phyloP scores from a whole-genome alignment of 2,888 invertebrate genomes.

The Anaspis maculata region DNA sequence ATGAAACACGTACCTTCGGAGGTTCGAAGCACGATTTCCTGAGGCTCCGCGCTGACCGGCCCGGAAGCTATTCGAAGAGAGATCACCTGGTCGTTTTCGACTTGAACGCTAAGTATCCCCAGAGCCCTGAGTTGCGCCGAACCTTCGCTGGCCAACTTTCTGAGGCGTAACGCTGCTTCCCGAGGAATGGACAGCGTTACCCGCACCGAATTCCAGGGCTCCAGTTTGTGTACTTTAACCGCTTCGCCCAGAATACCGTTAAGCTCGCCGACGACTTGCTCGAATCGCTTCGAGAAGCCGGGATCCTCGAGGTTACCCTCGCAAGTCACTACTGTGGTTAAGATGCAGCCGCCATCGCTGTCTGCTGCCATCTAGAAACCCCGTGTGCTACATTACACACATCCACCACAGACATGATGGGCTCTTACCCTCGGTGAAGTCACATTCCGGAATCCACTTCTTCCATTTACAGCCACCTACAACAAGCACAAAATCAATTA shows the following conservation, averaged over 20 bases:
- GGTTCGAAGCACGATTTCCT: slow-evolving; percentile 60
- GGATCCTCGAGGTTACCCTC: slow-evolving; percentile 87
- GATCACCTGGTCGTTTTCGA: slow-evolving; percentile 80
- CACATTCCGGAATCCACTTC: slow-evolving; percentile 15
- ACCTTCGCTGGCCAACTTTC: slow-evolving; percentile 87
- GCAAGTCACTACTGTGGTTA: slow-evolving; percentile 77
- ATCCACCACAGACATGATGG: background rate
- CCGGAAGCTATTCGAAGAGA: slow-evolving; percentile 55
- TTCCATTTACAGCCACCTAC: slow-evolving; percentile 12
- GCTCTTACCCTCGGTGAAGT: slow-evolving; percentile 12
- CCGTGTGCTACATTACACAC: too few species aligned
- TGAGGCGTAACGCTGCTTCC: slow-evolving; percentile 86
- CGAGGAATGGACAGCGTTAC: slow-evolving; percentile 96
- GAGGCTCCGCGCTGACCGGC: slow-evolving; percentile 54
- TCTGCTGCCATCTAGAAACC: slow-evolving; percentile 67
- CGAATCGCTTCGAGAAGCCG: slow-evolving; percentile 72
- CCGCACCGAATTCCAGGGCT: slow-evolving; percentile 97
- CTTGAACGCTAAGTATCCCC: slow-evolving; percentile 91
- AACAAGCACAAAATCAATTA: slow-evolving; percentile 1
- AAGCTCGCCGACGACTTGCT: slow-evolving; percentile 68
- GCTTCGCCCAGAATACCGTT: slow-evolving; percentile 58
- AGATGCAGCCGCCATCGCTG: slow-evolving; percentile 67
- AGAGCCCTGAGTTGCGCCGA: slow-evolving; percentile 81
- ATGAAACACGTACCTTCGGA: slow-evolving; percentile 40
- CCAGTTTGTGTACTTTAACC: slow-evolving; percentile 69